Conservation (phyloP, 2,113 vertebrate species). For the Paratilapia polleni region DNA sequence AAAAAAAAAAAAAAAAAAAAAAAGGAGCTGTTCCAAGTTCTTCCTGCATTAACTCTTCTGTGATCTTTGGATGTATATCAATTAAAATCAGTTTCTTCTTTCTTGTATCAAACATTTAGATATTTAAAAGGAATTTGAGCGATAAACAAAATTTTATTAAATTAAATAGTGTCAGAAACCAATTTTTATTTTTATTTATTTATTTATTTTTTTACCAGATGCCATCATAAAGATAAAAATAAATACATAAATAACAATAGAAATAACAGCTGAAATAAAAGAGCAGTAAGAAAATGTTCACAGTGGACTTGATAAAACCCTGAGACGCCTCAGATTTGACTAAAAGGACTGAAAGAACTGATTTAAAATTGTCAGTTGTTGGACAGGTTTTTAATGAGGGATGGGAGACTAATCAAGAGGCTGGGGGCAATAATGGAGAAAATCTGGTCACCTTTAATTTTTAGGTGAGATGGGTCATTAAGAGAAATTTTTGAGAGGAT, state of each 20-base stretch:
- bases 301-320: not conserved
- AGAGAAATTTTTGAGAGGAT: too few species aligned
- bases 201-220: not conserved
- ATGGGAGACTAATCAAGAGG: too few species aligned
- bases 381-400: not conserved
- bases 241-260: too few species aligned
- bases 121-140: not conserved
- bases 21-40: not conserved
- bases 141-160: not conserved
- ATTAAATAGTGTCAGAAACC: not conserved
- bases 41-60: not conserved
- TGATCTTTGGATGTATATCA: fast-evolving
- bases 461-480: too few species aligned
- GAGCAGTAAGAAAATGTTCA: not conserved
- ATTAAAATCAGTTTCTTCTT: not conserved
- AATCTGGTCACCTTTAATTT: too few species aligned
- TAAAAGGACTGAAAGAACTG: not conserved
- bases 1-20: constrained; percentile 13
- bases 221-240: not conserved
- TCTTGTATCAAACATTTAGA: not conserved
- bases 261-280: not conserved
- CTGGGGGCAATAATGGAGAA: too few species aligned
- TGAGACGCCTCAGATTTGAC: too few species aligned
- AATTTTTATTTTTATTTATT: too few species aligned
- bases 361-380: not conserved